Evolutionary conservation across 92 coral and sea anemone genomes (phyloP).

Genomic region (Epizoanthus ramosus): DNA sequence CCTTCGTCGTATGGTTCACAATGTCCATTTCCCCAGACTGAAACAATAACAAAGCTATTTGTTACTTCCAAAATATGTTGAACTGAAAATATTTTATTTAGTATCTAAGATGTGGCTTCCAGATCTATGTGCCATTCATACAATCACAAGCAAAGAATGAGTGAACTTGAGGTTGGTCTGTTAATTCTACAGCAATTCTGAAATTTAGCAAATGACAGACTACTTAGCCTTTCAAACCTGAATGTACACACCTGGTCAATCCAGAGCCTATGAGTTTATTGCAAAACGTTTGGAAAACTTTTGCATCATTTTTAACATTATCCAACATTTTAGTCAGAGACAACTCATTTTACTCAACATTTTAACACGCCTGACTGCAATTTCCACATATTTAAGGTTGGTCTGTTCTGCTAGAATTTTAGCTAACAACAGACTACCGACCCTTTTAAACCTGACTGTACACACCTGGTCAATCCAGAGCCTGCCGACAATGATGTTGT

Average conservation of each 20-base stretch:
- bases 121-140: no score
- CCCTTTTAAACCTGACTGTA: background rate
- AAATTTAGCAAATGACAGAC: background rate
- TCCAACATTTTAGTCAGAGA: no score
- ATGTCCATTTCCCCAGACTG: constrained; percentile 99
- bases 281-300: no score
- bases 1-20: constrained; percentile 87
- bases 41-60: background rate
- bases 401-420: background rate
- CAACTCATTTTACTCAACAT: no score
- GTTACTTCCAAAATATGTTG: background rate
- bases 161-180: background rate
- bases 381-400: background rate
- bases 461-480: constrained; percentile 98
- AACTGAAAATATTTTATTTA: no score
- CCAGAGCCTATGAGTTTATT: no score
- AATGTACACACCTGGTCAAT: no score
- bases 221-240: no score
- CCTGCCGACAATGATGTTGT: constrained; percentile 96
- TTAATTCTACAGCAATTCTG: background rate
- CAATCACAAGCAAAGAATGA: no score
- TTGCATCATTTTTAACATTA: no score
- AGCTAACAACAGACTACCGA: background rate
- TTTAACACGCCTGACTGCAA: no score
- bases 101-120: no score